phyloP scores from a whole-genome alignment of 2,888 invertebrate genomes.

The Mythimna lalbum region DNA sequence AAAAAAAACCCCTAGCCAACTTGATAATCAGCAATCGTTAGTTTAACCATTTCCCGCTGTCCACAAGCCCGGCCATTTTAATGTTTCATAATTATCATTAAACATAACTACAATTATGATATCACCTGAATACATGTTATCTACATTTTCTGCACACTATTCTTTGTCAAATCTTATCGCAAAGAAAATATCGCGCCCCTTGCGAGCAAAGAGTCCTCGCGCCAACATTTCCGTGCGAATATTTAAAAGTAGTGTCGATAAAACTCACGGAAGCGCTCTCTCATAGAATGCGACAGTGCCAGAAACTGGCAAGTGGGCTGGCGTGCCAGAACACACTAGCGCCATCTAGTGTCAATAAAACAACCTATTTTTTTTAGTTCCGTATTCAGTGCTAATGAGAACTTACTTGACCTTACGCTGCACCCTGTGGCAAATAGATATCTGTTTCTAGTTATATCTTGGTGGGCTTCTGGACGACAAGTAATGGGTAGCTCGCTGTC shows the following conservation, averaged over 20 bases:
- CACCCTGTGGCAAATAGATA: too few relatives aligned
- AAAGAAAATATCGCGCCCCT: conserved; percentile 5
- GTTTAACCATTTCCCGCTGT: too few relatives aligned
- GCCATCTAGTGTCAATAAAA: conserved; percentile 51
- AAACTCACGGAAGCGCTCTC: conserved; percentile 32
- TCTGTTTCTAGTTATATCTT: background rate
- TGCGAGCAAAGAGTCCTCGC: background rate
- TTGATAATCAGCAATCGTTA: too few relatives aligned
- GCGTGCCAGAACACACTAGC: conserved; percentile 38
- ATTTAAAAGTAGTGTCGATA: conserved; percentile 43
- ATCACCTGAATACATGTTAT: background rate
- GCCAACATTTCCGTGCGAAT: conserved; percentile 15
- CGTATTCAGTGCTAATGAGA: background rate
- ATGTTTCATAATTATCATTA: background rate
- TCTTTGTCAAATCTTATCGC: conserved; percentile 5
- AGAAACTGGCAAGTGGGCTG: conserved; percentile 22
- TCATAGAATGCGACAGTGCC: conserved; percentile 31
- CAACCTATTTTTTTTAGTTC: conserved; percentile 23
- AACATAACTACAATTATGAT: background rate
- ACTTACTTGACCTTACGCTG: background rate
- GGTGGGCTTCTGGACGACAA: too few relatives aligned
- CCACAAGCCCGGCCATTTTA: too few relatives aligned
- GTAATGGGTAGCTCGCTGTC: too few relatives aligned
- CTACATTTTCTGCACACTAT: background rate
- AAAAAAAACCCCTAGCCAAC: too few relatives aligned